Base-by-base conservation (phyloP, 2,888 invertebrate genomes). In the Brenthis ino region DNA sequence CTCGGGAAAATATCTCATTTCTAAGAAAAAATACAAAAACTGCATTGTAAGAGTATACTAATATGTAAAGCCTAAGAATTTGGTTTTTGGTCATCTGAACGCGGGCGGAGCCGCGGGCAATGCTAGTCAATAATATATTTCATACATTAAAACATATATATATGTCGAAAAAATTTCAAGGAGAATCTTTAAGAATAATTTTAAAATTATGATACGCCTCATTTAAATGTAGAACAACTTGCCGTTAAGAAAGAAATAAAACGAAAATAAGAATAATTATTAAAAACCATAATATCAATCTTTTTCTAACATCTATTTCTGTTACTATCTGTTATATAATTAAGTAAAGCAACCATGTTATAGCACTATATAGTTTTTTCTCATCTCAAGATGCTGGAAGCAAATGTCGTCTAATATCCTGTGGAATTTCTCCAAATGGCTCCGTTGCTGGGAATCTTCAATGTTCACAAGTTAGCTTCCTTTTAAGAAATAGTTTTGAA, bases 401-500 rank as follows among this genome's bases (percentile, higher is more conserved):
- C 53, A 54, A 63, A 63, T 63, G 63, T 53, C 61, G 33, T 63
- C 37, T 54, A 54, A 76, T 76, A 79, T 71, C 61, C 67, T 61
- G 50, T 1, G 48, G 75, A 80, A 83, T 82, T 82, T 81, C 74
- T 70, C 76, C 77, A 80, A 83, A 84, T 84, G 80, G 80, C 82
- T 84, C 79, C 79, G 77, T 79, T 81, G 77, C 79, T 81, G 76
- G 76, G 82, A 85, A 82, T 84, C 83, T 82, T 80, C 84, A 85
- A 83, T 84, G 83, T 85, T 82, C 80, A 77, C 75, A 77, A 83
- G 82, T 85, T 83, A 84, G 84, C 79, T 82, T 79, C 82, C 82
- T 85, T 66, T 85, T 85, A 82, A 84, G 85, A 85, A 88, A 87
- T 87, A 86, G 84, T 86, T 89, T 81, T 87, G 83, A 86, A 88